Base-by-base conservation (phyloP, 2,113 vertebrate species). In the Hippopotamus amphibius region DNA sequence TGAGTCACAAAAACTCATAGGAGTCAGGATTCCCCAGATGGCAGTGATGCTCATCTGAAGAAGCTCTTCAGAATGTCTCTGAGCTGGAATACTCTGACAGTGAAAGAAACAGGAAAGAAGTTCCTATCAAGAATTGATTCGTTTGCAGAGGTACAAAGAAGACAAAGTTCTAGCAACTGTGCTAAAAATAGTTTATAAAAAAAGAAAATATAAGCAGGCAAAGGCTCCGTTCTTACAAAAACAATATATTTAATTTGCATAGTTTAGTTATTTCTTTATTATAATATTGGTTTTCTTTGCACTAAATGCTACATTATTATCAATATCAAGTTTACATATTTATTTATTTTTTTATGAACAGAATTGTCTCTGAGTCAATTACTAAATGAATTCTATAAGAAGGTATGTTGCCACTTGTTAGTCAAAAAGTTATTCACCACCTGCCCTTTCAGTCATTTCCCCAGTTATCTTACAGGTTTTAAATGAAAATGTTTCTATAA, bases 1-100 rank as follows among this genome's bases (percentile, higher is more conserved):
- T 87, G 65, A 95, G 66, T 95, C 91, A 83, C 6, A 79, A 66
- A 88, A 93, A 41, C n/a, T 87, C 76, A 89, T 43, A 55, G 33
- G 57, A 87, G 21, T 94, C 66, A 89, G 46, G 68, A 68, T 72
- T 93, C 96, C 81, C 65, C 76, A 84, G 37, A 84, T 71, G 74
- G 30, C n/a, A 26, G n/a, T 59, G 21, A 63, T 69, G 11, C 5
- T 76, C 17, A 37, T 65, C 19, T 46, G 21, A 94, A 28, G 48
- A 72, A n/a, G 46, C 61, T 76, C 89, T 79, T 72, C 61, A 69
- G 28, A 95, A 50, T 48, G 6, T 13, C 17, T 83, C 71, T 88
- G 95, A 88, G 50, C 43, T 59, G 5, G 33, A 79, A 57, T 21
- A 69, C 19, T 87, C 81, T 46, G 24, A 83, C 26, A 63, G 37